Conservation (phyloP, 2,888 invertebrate genomes). For the Saturnia pavonia region DNA sequence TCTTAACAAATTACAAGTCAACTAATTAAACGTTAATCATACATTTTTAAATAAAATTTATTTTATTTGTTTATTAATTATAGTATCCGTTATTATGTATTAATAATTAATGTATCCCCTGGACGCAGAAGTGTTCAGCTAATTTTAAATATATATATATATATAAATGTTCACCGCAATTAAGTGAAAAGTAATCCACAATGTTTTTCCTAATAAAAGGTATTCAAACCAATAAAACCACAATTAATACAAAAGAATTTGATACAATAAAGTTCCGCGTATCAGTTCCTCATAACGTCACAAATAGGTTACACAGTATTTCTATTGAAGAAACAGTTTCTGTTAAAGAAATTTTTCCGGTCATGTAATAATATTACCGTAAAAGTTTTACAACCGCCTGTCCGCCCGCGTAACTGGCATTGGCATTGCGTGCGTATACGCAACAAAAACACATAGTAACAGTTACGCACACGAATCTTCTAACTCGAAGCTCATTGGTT, state of each 20-base stretch:
- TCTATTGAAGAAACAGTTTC: conserved; percentile 36
- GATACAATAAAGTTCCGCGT: conserved; percentile 20
- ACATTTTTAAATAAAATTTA: too few relatives aligned
- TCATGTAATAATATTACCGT: conserved; percentile 69
- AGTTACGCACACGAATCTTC: conserved; percentile 42
- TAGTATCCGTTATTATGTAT: too few relatives aligned
- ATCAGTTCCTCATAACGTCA: conserved; percentile 21
- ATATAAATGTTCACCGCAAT: too few relatives aligned
- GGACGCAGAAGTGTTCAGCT: too few relatives aligned
- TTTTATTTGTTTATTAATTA: too few relatives aligned
- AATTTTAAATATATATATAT: too few relatives aligned
- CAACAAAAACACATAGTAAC: conserved; percentile 50
- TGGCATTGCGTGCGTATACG: conserved; percentile 79
- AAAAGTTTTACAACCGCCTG: conserved; percentile 61
- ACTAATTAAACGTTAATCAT: too few relatives aligned
- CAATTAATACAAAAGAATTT: background rate
- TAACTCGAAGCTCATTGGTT: conserved; percentile 20
- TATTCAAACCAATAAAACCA: conserved; percentile 5
- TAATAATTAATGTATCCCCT: too few relatives aligned
- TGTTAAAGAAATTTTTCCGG: conserved; percentile 66
- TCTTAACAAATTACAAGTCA: too few relatives aligned
- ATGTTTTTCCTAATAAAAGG: background rate
- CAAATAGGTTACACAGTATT: conserved; percentile 18
- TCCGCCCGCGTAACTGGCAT: conserved; percentile 73
- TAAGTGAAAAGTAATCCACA: too few relatives aligned